Conservation (phyloP, 2,888 invertebrate genomes). For the Cenopis cana region DNA sequence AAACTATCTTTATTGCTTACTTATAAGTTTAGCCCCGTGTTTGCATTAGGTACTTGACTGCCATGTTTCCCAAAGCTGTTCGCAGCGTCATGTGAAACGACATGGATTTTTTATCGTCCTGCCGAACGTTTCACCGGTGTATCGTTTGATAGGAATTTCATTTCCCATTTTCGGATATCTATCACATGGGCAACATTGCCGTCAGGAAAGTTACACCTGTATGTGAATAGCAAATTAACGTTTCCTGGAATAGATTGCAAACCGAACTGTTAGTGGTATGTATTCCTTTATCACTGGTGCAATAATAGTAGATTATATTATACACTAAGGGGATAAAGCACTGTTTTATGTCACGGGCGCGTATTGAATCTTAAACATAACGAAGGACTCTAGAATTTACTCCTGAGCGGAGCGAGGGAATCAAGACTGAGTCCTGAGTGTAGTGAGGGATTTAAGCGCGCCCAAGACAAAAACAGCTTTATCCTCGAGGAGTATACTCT, state of each 20-base stretch:
- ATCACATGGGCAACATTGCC: not conserved
- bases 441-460: no score
- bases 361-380: no score
- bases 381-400: no score
- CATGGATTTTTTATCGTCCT: not conserved
- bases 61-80: conserved; percentile 4
- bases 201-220: not conserved
- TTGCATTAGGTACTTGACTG: conserved; percentile 13
- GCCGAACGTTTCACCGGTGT: conserved; percentile 4
- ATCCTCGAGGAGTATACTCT: no score
- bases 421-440: no score
- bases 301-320: no score
- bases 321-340: no score
- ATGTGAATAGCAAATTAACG: not conserved
- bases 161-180: not conserved
- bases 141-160: conserved; percentile 4
- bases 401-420: no score
- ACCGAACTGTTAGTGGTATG: not conserved
- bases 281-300: no score
- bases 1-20: conserved; percentile 27
- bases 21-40: conserved; percentile 14
- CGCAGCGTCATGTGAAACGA: not conserved
- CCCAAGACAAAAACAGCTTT: no score
- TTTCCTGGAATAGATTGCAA: not conserved
- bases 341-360: no score